Base-by-base conservation (phyloP, 2,797 vertebrate species). In the Muraenolepis orangiensis region DNA sequence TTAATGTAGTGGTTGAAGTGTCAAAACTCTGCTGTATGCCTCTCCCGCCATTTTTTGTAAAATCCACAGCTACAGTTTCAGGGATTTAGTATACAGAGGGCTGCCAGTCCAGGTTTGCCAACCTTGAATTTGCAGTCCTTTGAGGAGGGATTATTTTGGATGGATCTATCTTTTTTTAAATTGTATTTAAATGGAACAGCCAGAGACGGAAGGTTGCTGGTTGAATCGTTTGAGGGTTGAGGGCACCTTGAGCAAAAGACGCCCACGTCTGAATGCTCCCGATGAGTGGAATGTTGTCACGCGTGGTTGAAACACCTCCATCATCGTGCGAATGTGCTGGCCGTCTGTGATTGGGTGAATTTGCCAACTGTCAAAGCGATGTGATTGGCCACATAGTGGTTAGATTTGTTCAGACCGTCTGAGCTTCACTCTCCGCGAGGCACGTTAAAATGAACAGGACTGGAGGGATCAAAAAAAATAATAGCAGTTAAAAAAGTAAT, bases 1-100 rank as follows among this genome's bases (percentile, higher is more conserved):
- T 46, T 5, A 46, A 84, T 79, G 73, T 72, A 69, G 31, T 72
- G 66, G 42, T 46, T 46, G 18, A 13, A 46, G 40, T 46, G 40
- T 46, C 4, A 46, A 46, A 46, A 13, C 40, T 14, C 42, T 46
- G 20, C 42, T 46, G 42, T 46, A 46, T 18, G 16, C 42, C 42
- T 46, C 42, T 46, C 42, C 42, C 16, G 14, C 16, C 18, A 46
- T 18, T 46, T 46, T 20, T 18, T 20, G 42, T 46, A 14, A 46
- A 6, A 46, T 46, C 4, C 42, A 46, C 14, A 46, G 20, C 42
- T 46, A 20, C 14, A 46, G 16, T 46, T 46, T 14, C 42, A 46
- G 16, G 14, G 42, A 46, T 14, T 18, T 20, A 20, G 42, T 46
- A 14, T 18, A 46, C 6, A 4, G 42, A 46, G 16, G 16, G 42